Conservation (phyloP, 2,888 invertebrate species). For the Leucozona laternaria region DNA sequence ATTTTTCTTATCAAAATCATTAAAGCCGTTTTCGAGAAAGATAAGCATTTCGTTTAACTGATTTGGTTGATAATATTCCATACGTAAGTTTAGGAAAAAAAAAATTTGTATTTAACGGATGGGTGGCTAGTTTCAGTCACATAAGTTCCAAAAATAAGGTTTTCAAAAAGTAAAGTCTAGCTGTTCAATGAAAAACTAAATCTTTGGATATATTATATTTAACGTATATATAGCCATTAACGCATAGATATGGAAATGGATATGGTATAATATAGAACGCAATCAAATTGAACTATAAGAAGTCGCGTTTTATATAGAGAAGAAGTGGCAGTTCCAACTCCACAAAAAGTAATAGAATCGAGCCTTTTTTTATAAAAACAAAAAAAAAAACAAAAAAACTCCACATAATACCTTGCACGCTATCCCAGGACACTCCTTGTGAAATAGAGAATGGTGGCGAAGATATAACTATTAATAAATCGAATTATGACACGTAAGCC, state of each 20-base stretch:
- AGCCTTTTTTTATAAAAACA: constrained; percentile 1
- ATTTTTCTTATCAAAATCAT: no score
- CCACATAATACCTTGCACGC: constrained; percentile 47
- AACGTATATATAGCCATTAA: no score
- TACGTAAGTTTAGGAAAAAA: no score
- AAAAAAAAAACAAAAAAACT: constrained; percentile 12
- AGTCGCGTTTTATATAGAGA: not conserved
- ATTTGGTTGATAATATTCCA: no score
- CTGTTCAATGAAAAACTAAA: not conserved
- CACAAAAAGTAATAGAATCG: constrained; percentile 20
- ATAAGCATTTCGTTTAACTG: no score
- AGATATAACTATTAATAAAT: constrained; percentile 71
- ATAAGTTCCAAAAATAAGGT: not conserved
- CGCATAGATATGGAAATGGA: not conserved
- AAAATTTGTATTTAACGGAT: no score
- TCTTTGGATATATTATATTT: not conserved
- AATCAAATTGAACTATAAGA: constrained; percentile 70
- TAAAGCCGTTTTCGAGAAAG: no score
- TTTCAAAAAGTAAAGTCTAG: constrained; percentile 22
- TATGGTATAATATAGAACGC: constrained; percentile 45
- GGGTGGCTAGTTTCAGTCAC: no score
- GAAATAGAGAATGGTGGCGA: constrained; percentile 20
- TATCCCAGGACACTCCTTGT: constrained; percentile 19
- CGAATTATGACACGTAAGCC: constrained; percentile 72
- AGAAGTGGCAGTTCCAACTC: constrained; percentile 40